Base-by-base conservation (phyloP, 1,140 invertebrate species). In the Penaeus japonicus region DNA sequence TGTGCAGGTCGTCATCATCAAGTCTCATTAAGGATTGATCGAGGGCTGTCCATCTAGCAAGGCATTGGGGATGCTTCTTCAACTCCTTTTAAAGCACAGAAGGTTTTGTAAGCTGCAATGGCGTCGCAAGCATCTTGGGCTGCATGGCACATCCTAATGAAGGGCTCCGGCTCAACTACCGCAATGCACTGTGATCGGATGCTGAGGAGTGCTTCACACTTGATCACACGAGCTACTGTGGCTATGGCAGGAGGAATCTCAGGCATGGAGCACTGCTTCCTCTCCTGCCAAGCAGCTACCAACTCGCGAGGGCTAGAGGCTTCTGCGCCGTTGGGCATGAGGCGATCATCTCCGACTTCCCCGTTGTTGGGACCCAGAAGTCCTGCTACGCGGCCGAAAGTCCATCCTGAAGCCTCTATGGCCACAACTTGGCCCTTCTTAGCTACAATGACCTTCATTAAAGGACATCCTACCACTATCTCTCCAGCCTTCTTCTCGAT, bases 261-360 rank as follows among this genome's bases (percentile, higher is more conserved):
- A 10, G 87, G 87, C 1, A 81, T 88, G 12, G 24, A 30, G 53
- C 87, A 88, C 53, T 35, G 47, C 7, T 55, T 65, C 65, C 83
- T 53, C 30, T 88, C 81, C 73, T 84, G 87, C 80, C 80, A 88
- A 7, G 87, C 83, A 24, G 10, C n/a, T 32, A 88, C 87, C 32
- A 88, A 55, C 54, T 84, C 87, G 35, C 78, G 80, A 1, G 78
- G 87, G 70, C 35, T 88, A 0, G 87, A 47, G 15, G 87, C 79
- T 10, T 53, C 75, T 35, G 35, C 77, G 12, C 87, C 87, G 17
- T 55, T 77, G 20, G 65, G 24, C 70, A 54, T 88, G n/a, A 88
- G 20, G 70, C 81, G 47, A 54, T 88, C 87, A 35, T 88, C 83
- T 20, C 24, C 70, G 17, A 81, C 47, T 75, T 88, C 87, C n/a